Base-by-base conservation (phyloP, 1,140 invertebrate genomes). In the Lasioglossum albipes region DNA sequence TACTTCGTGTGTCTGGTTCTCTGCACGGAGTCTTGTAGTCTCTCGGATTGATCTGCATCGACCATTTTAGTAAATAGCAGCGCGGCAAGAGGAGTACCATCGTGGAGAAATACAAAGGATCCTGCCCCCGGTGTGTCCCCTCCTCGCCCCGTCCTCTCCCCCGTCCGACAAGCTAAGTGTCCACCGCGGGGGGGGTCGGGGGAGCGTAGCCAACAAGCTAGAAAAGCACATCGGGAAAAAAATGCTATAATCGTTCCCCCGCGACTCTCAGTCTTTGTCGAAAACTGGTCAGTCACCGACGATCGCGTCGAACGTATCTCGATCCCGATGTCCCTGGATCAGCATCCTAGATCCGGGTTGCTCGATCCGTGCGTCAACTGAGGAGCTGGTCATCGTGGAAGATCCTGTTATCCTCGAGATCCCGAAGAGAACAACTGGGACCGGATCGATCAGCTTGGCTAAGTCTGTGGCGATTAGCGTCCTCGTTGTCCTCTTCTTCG, bases 21-120 rank as follows among this genome's bases (percentile, higher is more conserved):
- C 73, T 16, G 70, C 31, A 61, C 66, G 74, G 83, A 85, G 79
- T 81, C 73, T 84, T 84, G 45, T 85, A 85, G 82, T 85, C 78
- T 85, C 79, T 85, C 79, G 42, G 64, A 27, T 85, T 79, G 83
- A 81, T 76, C 75, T 74, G 70, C 83, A 75, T 68, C 78, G 79
- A 85, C 74, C 65, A 31, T 73, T 3, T 49, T 49, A 45, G 45
- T 13, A 49, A 2, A 10, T 12, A 49, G 57, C 9, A 49, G 57
- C 9, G n/a, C 18, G 1, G 49, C 13, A 84, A 57, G 41, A 64
- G 5, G 36, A 74, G 54, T 83, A 80, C 59, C 84, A 70, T 71
- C 78, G 62, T 31, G 42, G 41, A 27, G 27, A 49, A 27, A n/a
- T 36, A 36, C 36, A 36, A 36, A 36, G 36, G 36, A 7, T 62